Percentiles rank a stretch among this genome's conserved stretches.
Conservation (phyloP, 1,140 invertebrate genomes). For the Lasioglossum albipes region DNA sequence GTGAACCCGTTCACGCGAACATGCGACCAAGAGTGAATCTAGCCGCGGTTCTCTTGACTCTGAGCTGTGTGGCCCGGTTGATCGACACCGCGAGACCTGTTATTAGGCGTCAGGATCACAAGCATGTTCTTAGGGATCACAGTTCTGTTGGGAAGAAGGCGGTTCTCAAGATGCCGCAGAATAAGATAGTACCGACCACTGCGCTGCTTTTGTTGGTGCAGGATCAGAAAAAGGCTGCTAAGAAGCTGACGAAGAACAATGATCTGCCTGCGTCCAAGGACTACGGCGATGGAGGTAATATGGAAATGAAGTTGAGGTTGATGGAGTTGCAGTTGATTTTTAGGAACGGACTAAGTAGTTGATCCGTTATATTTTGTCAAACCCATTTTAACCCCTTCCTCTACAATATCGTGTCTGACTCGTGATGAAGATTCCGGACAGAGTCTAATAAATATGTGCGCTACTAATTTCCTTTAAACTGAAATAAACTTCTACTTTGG, state of each 20-base stretch:
- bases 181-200: slow-evolving; percentile 32
- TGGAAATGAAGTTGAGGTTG: no score
- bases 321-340: no score
- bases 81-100: slow-evolving; percentile 31
- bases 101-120: slow-evolving; percentile 12
- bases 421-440: no score
- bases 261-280: slow-evolving; percentile 25
- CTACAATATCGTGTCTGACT: no score
- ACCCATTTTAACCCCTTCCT: no score
- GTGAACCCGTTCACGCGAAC: slow-evolving; percentile 35
- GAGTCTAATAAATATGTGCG: no score
- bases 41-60: slow-evolving; percentile 65
- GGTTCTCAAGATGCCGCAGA: slow-evolving; percentile 18
- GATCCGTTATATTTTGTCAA: no score
- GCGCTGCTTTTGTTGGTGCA: background rate
- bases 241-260: background rate
- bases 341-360: no score
- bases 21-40: slow-evolving; percentile 72
- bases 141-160: slow-evolving; percentile 1
- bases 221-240: background rate
- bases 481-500: no score
- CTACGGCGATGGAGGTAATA: slow-evolving; percentile 39
- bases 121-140: background rate
- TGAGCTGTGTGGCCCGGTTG: slow-evolving; percentile 53
- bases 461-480: no score